Evolutionary conservation across 2,797 vertebrate genomes (phyloP), one percentile per base, ranked within the genome.

Genomic region (Orientallactaga sibirica): DNA sequence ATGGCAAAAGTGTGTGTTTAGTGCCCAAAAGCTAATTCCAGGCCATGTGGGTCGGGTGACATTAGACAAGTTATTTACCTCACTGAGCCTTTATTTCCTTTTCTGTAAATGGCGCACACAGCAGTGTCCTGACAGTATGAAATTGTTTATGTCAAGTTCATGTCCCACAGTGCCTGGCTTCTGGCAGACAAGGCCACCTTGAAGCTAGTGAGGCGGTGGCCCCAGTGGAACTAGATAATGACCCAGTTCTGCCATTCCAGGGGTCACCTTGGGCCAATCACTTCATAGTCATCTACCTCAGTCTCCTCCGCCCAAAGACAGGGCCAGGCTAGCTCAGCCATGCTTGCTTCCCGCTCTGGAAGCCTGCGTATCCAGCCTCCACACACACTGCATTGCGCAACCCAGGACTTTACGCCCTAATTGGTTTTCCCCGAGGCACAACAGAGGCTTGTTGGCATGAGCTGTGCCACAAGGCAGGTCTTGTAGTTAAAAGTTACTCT

Each of bases 81-180:
- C 80, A 3, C 7, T 0, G 2, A 4, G 74, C 29, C 14, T 20
- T 20, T 0, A 3, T 10, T n/a, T 79, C 67, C 75, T 37, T 9
- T 10, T 52, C 70, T 88, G 37, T 12, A 11, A 24, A 14, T 3
- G 15, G 22, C 52, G 29, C 7, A 18, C 1, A 1, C 1, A 7
- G 58, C 55, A n/a, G 66, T 3, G 2, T 24, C 0, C 7, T 0
- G 27, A 12, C 18, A 0, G 16, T 9, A 0, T 2, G 58, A 83
- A 24, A 0, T 18, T 0, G 3, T 2, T 1, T 19, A 0, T 0
- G 3, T 0, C 0, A 18, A 41, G 79, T 5, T 2, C 5, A 0
- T 15, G 55, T 48, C 68, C 52, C 52, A 0, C 52, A 0, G 55
- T 2, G 67, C 66, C 75, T 20, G 74, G 75, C 19, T 86, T n/a